phyloP scores from a whole-genome alignment of 1,140 invertebrate genomes.

The Nixonia krombeini region DNA sequence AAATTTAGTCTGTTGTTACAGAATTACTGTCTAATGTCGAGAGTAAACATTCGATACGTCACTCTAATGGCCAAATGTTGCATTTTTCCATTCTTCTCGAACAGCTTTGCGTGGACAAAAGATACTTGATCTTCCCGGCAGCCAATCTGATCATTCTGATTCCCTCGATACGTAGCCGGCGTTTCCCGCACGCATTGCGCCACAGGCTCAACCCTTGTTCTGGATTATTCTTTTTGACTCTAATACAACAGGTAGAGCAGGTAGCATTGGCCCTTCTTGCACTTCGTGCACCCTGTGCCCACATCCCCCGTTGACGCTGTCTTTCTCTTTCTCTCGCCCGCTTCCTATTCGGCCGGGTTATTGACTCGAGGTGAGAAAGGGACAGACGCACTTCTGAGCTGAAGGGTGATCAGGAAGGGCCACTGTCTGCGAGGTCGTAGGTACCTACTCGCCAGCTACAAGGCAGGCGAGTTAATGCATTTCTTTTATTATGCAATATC shows the following conservation, averaged over 20 bases:
- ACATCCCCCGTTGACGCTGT: slow-evolving; percentile 1
- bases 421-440: slow-evolving; percentile 6
- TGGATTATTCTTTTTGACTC: slow-evolving; percentile 29
- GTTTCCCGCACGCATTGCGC: not conserved
- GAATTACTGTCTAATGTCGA: too few species aligned
- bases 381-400: slow-evolving; percentile 6
- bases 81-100: not conserved
- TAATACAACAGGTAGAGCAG: slow-evolving; percentile 66
- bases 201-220: slow-evolving; percentile 37
- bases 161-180: slow-evolving; percentile 25
- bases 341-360: slow-evolving; percentile 14
- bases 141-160: slow-evolving; percentile 57
- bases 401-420: slow-evolving; percentile 22
- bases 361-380: slow-evolving; percentile 30
- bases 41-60: too few species aligned
- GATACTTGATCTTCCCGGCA: slow-evolving; percentile 60
- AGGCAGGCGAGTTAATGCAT: slow-evolving; percentile 60
- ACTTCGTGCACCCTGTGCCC: slow-evolving; percentile 39
- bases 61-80: too few species aligned
- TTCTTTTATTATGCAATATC: slow-evolving; percentile 67
- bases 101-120: slow-evolving; percentile 40
- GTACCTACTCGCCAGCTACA: slow-evolving; percentile 14
- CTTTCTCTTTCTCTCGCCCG: not conserved
- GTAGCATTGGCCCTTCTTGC: slow-evolving; percentile 52
- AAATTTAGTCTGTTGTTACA: too few species aligned